Percentiles rank a stretch among this genome's conserved stretches.
phyloP scores from a whole-genome alignment of 2,113 vertebrate species.

The Proterorhinus semilunaris region DNA sequence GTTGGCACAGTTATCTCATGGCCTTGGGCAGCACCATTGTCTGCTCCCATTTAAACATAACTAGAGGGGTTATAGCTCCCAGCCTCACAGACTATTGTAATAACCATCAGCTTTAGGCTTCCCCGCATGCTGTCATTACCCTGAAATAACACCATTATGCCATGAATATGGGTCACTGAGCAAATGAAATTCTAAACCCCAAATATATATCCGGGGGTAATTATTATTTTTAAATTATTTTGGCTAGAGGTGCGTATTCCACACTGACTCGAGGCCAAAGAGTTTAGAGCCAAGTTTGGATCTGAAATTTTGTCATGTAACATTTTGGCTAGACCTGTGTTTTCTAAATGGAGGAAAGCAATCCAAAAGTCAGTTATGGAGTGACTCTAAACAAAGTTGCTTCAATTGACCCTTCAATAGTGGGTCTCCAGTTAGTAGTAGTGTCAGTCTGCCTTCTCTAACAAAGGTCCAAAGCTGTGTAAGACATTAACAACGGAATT shows the following conservation, averaged over 20 bases:
- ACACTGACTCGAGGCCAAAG: background rate
- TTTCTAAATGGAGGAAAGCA: no score
- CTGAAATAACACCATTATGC: conserved; percentile 30
- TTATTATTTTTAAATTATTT: conserved; percentile 23
- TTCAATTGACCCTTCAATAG: no score
- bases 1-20: conserved; percentile 59
- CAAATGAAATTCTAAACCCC: conserved; percentile 36
- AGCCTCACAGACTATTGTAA: conserved; percentile 63
- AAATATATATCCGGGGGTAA: conserved; percentile 20
- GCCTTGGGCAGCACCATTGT: conserved; percentile 62
- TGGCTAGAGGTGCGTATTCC: conserved; percentile 3
- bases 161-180: conserved; percentile 47
- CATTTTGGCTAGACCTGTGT: no score
- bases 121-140: conserved; percentile 48
- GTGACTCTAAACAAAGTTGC: no score
- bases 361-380: no score
- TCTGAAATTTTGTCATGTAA: background rate
- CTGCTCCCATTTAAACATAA: conserved; percentile 63
- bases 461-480: no score
- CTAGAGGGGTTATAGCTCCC: conserved; percentile 64
- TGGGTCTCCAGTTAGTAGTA: no score
- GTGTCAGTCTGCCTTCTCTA: no score
- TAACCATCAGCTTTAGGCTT: conserved; percentile 72
- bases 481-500: no score
- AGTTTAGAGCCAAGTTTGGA: background rate